Base-by-base conservation (phyloP, 2,888 invertebrate species). In the Adineta ricciae region DNA sequence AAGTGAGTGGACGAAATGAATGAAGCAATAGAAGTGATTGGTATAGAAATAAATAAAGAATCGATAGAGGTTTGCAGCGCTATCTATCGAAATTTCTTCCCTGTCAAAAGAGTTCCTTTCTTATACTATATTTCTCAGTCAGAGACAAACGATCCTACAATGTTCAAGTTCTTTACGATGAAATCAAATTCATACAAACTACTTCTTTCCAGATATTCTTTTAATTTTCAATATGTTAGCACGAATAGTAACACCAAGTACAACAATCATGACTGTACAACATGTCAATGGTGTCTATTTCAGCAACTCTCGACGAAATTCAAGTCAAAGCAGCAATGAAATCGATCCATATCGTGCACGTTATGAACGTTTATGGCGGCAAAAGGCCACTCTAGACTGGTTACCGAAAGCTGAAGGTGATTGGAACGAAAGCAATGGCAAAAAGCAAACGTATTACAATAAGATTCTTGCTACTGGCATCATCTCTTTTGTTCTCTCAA, bases 381-480 rank as follows among this genome's bases (percentile, higher is more conserved):
- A 83, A 24, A 83, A 83, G n/a, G n/a, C 83, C 49, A 83, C 83
- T 8, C 19, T 49, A 19, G 83, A 83, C 50, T 52, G 52, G 49
- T 52, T 83, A 36, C 83, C 83, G 36, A 83, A 83, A 36, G 50
- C 83, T 32, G 32, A 49, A 27, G 83, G 83, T 8, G 50, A 32
- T 83, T 83, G 83, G 83, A 1, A 46, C 11, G 83, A 83, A 83
- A 21, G 21, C 11, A 50, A 52, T 21, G 52, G 38, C 3, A 83
- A 83, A 32, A 32, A 21, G 16, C 52, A 83, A 50, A 24, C 21
- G 1, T 36, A 36, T 49, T 50, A 50, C 21, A 83, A 83, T 32
- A n/a, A 83, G 36, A 32, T 83, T 3, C 41, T 83, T 11, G 14
- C 2, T 50, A 46, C 16, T 83, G 83, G 83, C 9, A 27, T 83